phyloP scores from a whole-genome alignment of 2,888 invertebrate species.

The Argynnis bischoffii region DNA sequence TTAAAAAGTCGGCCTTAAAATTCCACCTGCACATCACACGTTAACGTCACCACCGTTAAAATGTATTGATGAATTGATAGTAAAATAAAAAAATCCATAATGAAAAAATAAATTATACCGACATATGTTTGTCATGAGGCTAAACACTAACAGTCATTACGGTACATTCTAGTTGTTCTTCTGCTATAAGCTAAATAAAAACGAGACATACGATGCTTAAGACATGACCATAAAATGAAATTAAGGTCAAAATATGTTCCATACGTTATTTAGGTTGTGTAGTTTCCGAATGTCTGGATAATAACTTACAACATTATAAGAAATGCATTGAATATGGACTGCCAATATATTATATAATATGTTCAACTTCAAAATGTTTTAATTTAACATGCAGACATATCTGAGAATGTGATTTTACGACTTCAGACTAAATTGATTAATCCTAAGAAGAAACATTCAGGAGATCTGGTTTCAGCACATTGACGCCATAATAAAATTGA shows the following conservation, averaged over 20 bases:
- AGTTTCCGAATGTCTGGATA: constrained; percentile 1
- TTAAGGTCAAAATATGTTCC: constrained; percentile 24
- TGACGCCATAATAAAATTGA: constrained; percentile 74
- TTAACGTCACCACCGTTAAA: constrained; percentile 55
- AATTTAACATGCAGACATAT: constrained; percentile 13
- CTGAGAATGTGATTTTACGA: constrained; percentile 41
- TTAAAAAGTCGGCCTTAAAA: constrained; percentile 69
- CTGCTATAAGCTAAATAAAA: constrained; percentile 20
- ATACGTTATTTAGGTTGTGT: constrained; percentile 9
- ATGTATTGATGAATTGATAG: constrained; percentile 47
- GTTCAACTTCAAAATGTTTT: background rate
- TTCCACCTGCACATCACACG: constrained; percentile 62
- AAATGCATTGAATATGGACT: too few species aligned
- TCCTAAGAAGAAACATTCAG: constrained; percentile 49
- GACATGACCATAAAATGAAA: constrained; percentile 22
- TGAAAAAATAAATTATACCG: constrained; percentile 28
- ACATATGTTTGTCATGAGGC: constrained; percentile 33
- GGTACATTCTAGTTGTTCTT: constrained; percentile 35
- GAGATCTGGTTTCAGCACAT: constrained; percentile 61
- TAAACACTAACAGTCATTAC: constrained; percentile 32
- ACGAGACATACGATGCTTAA: constrained; percentile 17
- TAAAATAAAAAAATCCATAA: constrained; percentile 13
- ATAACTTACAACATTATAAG: background rate
- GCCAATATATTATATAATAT: too few species aligned
- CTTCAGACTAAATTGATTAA: constrained; percentile 59